Percentiles rank a stretch among this genome's conserved stretches.
Conservation (phyloP, 2,888 invertebrate species). For the Eumerus sabulonum region DNA sequence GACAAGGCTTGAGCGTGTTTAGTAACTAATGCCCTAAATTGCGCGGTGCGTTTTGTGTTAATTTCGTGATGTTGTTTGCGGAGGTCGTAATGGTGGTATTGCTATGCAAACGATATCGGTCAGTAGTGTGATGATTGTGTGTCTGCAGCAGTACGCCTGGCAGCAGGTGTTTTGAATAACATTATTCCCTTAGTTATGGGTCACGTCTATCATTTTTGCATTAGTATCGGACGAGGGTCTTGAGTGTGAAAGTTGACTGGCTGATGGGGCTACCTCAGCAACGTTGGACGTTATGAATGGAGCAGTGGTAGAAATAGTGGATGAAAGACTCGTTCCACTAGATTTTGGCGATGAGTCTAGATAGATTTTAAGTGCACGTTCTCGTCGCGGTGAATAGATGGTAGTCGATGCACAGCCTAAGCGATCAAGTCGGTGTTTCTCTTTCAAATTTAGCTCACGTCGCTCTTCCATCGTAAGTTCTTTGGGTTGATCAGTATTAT, state of each 20-base stretch:
- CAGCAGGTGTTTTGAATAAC: constrained; percentile 36
- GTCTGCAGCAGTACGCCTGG: constrained; percentile 46
- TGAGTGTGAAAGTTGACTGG: background rate
- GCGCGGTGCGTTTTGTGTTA: constrained; percentile 63
- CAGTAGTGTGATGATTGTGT: constrained; percentile 54
- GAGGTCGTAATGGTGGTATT: constrained; percentile 39
- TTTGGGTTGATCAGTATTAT: constrained; percentile 82
- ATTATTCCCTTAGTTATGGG: constrained; percentile 41
- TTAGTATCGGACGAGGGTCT: constrained; percentile 26
- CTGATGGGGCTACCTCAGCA: no score
- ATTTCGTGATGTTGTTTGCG: constrained; percentile 48
- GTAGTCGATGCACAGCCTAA: constrained; percentile 77
- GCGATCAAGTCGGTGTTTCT: constrained; percentile 81
- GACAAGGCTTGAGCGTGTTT: constrained; percentile 55
- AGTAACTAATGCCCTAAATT: constrained; percentile 67
- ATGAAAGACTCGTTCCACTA: constrained; percentile 3
- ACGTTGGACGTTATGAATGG: no score
- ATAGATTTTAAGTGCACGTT: constrained; percentile 87
- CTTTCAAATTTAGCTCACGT: constrained; percentile 82
- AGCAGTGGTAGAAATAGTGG: background rate
- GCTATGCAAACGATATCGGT: constrained; percentile 47
- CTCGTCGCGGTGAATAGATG: constrained; percentile 83
- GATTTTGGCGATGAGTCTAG: constrained; percentile 80
- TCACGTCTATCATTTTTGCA: constrained; percentile 1
- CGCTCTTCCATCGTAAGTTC: constrained; percentile 82